Evolutionary conservation across 2,888 invertebrate species (phyloP).

Genomic region (Chesias legatella): DNA sequence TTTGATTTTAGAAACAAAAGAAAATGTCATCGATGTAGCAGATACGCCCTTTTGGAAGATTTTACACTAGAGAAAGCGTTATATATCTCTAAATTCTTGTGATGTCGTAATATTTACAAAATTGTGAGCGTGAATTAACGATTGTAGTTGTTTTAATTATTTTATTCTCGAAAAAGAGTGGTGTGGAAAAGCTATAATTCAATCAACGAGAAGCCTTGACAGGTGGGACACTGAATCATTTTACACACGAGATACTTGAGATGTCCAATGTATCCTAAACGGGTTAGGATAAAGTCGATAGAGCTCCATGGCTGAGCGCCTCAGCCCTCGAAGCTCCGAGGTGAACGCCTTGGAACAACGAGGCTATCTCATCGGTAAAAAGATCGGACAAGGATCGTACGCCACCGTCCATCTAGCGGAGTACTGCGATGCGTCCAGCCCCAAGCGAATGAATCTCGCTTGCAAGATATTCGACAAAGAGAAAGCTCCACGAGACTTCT

Average conservation of each 20-base stretch:
- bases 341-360: conserved; percentile 91
- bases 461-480: conserved; percentile 96
- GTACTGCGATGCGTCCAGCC: conserved; percentile 85
- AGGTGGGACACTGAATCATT: conserved; percentile 63
- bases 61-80: conserved; percentile 73
- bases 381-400: conserved; percentile 95
- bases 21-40: conserved; percentile 72
- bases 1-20: conserved; percentile 76
- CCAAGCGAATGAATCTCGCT: conserved; percentile 87
- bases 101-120: conserved; percentile 77
- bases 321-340: conserved; percentile 90
- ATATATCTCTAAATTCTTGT: conserved; percentile 80
- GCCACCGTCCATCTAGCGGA: conserved; percentile 94
- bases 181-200: conserved; percentile 57
- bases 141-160: conserved; percentile 52
- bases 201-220: conserved; percentile 61
- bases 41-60: conserved; percentile 75
- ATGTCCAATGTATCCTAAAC: conserved; percentile 81
- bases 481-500: conserved; percentile 93
- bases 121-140: conserved; percentile 70
- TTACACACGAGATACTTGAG: conserved; percentile 68
- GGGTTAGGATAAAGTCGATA: conserved; percentile 77
- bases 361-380: conserved; percentile 91
- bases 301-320: conserved; percentile 85
- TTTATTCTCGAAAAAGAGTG: conserved; percentile 68